A percentile compares a stretch with the other conserved stretches of the same genome.
phyloP scores from a whole-genome alignment of 2,797 vertebrate genomes.

The Loris lydekkerianus region DNA sequence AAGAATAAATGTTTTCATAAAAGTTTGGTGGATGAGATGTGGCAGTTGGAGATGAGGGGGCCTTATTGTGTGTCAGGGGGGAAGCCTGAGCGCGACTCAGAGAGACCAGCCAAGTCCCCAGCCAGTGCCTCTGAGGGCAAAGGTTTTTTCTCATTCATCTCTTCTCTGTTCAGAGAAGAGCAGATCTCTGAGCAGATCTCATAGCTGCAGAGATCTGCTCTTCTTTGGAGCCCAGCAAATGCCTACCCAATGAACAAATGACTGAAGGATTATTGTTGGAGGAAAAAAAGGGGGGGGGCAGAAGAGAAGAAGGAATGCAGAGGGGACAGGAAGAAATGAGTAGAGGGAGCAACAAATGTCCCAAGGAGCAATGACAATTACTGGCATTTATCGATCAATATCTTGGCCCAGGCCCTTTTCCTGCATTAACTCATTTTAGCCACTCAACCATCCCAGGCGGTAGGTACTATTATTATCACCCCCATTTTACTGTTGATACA shows the following conservation, averaged over 20 bases:
- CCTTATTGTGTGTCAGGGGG: not conserved
- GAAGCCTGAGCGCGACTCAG: not conserved
- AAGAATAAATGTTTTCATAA: not conserved
- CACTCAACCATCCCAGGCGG: not conserved
- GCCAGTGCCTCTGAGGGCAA: not conserved
- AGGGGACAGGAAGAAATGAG: slow-evolving; percentile 36
- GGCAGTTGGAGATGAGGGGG: not conserved
- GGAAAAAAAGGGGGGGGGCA: not conserved
- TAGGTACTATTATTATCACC: not conserved
- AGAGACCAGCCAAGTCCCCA: accelerated
- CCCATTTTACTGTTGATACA: slow-evolving; percentile 66
- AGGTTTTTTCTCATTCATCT: not conserved
- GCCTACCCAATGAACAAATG: not conserved
- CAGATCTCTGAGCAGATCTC: not conserved
- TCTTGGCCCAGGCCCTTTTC: slow-evolving; percentile 70
- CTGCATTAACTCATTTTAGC: slow-evolving; percentile 72
- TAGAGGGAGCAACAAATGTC: slow-evolving; percentile 52
- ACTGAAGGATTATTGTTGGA: not conserved
- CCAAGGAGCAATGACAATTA: slow-evolving; percentile 71
- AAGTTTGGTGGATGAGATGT: not conserved
- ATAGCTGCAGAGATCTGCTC: not conserved
- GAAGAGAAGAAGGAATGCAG: not conserved
- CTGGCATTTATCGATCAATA: slow-evolving; percentile 70
- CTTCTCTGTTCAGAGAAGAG: too few species aligned
- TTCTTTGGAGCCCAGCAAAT: accelerated